Base-by-base conservation (phyloP, 2,888 invertebrate genomes). In the Leptarthrus brevirostris region DNA sequence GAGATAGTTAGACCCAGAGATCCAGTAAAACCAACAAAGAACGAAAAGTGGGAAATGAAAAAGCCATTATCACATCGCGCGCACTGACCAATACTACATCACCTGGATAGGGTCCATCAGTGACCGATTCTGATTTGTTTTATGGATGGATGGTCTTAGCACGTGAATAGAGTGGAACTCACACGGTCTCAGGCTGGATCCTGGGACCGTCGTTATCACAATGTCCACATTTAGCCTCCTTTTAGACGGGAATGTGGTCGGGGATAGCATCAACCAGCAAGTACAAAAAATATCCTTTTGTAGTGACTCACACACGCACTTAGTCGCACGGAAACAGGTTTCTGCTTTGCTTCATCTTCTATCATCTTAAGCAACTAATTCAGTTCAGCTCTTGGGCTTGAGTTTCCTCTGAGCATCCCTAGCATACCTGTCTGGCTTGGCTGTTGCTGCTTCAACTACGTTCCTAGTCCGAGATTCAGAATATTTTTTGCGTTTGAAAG, bases 211-310 rank as follows among this genome's bases (percentile, higher is more conserved):
- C 26, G 66, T 66, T 66, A 66, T 66, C 66, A 66, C 16, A 44
- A 49, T 66, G 66, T 66, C 66, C 66, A 66, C 66, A 66, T 66
- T 66, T 66, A 66, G 47, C 49, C 49, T 66, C 66, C 66, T 66
- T 66, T 66, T 66, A 66, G 66, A 44, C 66, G 66, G 66, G 66
- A 66, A 66, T 66, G 66, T 66, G 47, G 66, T 66, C 24, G 22
- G 66, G 66, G 66, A 66, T 66, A 66, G 66, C 66, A 26, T 49
- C 66, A 30, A 44, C 24, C 16, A 16, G 26, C 66, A 5, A 49
- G 18, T 47, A 66, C 66, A 66, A 66, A 66, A 66, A 66, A 66
- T 66, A 47, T 66, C 66, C 66, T 66, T 66, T 66, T 47, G 49
- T 66, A 64, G 47, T 66, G 66, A 66, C 66, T 66, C 66, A 66